Percentiles rank a stretch among this genome's conserved stretches.
phyloP scores from a whole-genome alignment of 2,797 vertebrate species.

The Euthynnus affinis region DNA sequence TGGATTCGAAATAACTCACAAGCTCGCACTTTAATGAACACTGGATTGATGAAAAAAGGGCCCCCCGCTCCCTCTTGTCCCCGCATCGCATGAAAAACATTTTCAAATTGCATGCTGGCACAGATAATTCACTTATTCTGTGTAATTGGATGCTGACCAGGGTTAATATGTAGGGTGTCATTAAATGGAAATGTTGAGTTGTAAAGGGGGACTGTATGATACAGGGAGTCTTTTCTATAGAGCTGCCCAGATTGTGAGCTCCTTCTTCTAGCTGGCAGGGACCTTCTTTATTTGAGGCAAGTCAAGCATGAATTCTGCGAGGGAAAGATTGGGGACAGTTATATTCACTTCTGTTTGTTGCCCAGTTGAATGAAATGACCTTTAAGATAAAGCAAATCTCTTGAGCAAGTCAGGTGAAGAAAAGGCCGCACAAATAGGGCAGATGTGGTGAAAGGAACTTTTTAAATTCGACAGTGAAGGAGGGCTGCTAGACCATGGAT shows the following conservation, averaged over 20 bases:
- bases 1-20: constrained; percentile 94
- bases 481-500: constrained; percentile 68
- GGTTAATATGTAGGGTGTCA: constrained; percentile 99
- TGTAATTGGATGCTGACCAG: constrained; percentile 99
- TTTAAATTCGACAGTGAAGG: constrained; percentile 78
- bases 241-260: constrained; percentile 92
- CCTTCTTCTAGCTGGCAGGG: constrained; percentile 91
- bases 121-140: constrained; percentile 98
- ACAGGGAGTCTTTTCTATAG: constrained; percentile 97
- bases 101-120: constrained; percentile 97
- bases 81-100: constrained; percentile 94
- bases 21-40: constrained; percentile 93
- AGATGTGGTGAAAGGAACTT: constrained; percentile 89
- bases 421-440: constrained; percentile 91
- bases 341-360: constrained; percentile 98
- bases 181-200: constrained; percentile 99
- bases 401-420: constrained; percentile 95
- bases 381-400: constrained; percentile 97
- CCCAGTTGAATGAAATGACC: constrained; percentile 98
- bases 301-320: constrained; percentile 99
- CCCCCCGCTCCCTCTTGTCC: constrained; percentile 36
- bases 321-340: constrained; percentile 97
- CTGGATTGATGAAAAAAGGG: constrained; percentile 91
- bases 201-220: constrained; percentile 98
- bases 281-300: constrained; percentile 94